Percentiles rank a stretch among this genome's conserved stretches.
Conservation (phyloP, 2,888 invertebrate species). For the Conus canariensis region DNA sequence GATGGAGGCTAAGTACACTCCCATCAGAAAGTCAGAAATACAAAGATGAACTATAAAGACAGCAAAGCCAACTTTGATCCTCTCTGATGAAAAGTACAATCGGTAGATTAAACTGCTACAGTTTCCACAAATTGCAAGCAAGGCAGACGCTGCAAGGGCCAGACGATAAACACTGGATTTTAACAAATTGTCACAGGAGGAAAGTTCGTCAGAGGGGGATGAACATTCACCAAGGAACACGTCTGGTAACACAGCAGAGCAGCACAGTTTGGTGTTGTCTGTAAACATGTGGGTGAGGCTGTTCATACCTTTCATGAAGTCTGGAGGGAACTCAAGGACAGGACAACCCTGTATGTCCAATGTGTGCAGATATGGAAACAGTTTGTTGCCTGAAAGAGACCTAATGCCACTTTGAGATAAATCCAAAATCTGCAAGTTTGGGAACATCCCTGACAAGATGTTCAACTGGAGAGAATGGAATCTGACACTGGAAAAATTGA, state of each 20-base stretch:
- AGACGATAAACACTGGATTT: background rate
- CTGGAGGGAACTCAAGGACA: background rate
- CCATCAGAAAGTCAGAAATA: conserved; percentile 45
- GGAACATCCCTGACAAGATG: too few species aligned
- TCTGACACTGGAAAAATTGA: too few species aligned
- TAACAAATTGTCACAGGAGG: conserved; percentile 39
- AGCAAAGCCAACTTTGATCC: conserved; percentile 33
- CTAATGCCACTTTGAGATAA: too few species aligned
- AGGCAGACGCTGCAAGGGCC: background rate
- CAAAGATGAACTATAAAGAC: conserved; percentile 42
- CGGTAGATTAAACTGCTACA: conserved; percentile 31
- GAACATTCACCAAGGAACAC: background rate
- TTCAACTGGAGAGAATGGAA: too few species aligned
- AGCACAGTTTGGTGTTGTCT: conserved; percentile 41
- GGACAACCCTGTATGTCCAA: conserved; percentile 11
- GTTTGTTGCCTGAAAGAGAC: too few species aligned
- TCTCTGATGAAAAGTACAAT: background rate
- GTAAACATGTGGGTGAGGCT: background rate
- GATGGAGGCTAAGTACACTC: conserved; percentile 41
- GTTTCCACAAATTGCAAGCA: conserved; percentile 31
- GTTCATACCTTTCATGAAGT: background rate
- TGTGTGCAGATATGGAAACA: background rate
- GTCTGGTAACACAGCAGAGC: background rate
- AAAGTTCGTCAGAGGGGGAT: conserved; percentile 37
- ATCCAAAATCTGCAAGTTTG: too few species aligned